Evolutionary conservation across 1,140 invertebrate genomes (phyloP), one percentile per base, ranked within the genome.

Genomic region (Polyergus mexicanus): DNA sequence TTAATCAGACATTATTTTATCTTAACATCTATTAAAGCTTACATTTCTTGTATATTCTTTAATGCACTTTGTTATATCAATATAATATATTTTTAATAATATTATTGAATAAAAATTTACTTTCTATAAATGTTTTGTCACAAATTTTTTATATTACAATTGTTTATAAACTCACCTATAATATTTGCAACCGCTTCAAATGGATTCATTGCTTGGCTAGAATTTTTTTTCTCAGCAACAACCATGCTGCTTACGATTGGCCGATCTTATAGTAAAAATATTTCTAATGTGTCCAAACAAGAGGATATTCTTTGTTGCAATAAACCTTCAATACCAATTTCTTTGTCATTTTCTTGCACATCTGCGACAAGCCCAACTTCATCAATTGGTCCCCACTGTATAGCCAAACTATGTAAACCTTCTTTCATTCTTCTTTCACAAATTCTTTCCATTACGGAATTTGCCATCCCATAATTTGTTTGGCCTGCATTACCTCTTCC

Each of bases 401-500:
- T 94, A 2, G 96, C 96, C 51, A 96, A 90, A 5, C 92, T 96
- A 3, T 96, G 96, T 0, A 96, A 88, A 19, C 95, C 95, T 35
- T 95, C 95, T 19, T 86, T 78, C 4, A 89, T 85, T 41, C 96
- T 91, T 58, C 89, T 89, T 81, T 96, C 96, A 77, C 96, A 96
- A 6, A 97, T 95, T 69, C 96, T 93, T 88, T 97, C 96, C 95
- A 96, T 95, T 0, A 96, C 93, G 0, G 96, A 96, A 84, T 96
- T 97, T 0, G 96, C 69, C 69, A 72, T 72, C 10, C 69, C 94
- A 16, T 98, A 98, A 93, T 98, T 98, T 1, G 96, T 96, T 97
- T 98, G 97, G 6, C 97, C 97, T 71, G 96, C 95, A 93, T 98
- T 98, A 72, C 98, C 98, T 83, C 97, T 95, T 8, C 97, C 97